Base-by-base conservation (phyloP, 2,888 invertebrate genomes). In the Drosophila bunnanda region DNA sequence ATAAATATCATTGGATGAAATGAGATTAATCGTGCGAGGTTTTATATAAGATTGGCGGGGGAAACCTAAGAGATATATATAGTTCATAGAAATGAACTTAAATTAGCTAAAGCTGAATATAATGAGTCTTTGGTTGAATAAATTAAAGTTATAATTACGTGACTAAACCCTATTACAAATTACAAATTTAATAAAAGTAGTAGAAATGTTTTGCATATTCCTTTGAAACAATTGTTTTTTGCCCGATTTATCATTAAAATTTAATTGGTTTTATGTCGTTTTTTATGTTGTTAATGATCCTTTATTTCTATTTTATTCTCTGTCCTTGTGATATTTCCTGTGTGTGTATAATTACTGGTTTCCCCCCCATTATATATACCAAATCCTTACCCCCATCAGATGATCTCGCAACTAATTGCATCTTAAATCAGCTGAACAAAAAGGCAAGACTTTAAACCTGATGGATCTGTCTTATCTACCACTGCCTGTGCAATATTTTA, bases 391-490 rank as follows among this genome's bases (percentile, higher is more conserved):
- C 0, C 13, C n/a, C 34, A 20, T 58, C 36, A 43, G 46, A 36
- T 69, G 55, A 67, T 67, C 66, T 54, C 28, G 5, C 32, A 34
- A 22, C 54, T 54, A 67, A 67, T 54, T 54, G 54, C 54, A 54
- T 46, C 69, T 69, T 68, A 68, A 68, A 68, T 67, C 39, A 68
- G 54, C 10, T 25, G 22, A 28, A 34, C 41, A 64, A 46, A 39
- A 54, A 32, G 46, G 54, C 4, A 30, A 38, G 46, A 32, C 46
- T 39, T 32, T 25, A 60, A 46, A 17, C 54, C 66, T 69, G 69
- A 68, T 66, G 66, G 66, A 66, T 68, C 44, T 66, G 69, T 38
- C 38, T 36, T 39, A 68, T 66, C 69, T 54, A 2, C 9, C 9
- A 7, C 30, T 46, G 10, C n/a, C 38, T 39, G 30, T 43, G 44